Base-by-base conservation (phyloP, 2,888 invertebrate genomes). In the Pachliopta kotzebuea region DNA sequence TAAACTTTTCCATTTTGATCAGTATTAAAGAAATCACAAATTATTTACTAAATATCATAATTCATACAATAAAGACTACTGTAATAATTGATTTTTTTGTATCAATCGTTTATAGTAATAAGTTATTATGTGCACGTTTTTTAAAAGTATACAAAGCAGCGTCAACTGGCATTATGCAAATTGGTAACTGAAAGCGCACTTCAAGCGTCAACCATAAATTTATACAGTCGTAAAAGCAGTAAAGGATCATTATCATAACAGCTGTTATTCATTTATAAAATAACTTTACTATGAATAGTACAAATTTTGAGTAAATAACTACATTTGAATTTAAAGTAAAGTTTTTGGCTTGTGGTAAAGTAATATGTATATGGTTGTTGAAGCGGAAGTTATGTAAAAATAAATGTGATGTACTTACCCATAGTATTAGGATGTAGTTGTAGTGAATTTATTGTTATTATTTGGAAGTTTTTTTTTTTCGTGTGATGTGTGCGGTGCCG, bases 91-190 rank as follows among this genome's bases (percentile, higher is more conserved):
- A 37, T 37, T 14, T 37, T 9, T 26, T 26, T 26, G 26, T 26
- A 9, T 37, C 17, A 37, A 14, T 37, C 3, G 14, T 37, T 11
- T 37, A 14, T 37, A 37, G 1, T 37, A 14, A 45, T 4, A 45
- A 4, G n/a, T 18, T n/a, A n/a, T n/a, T 45, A n/a, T n/a, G n/a
- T n/a, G 18, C n/a, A 45, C n/a, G 14, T 21, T 52, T 52, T 21
- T 2, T 21, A 68, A 70, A 66, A 58, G 45, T 56, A 66, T 68
- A 68, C 67, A 56, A 63, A 63, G 69, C 69, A 72, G 74, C 74
- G 70, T 70, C 69, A 71, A 75, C 79, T 80, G 69, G 74, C 79
- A 83, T 85, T 85, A 86, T 78, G 81, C 76, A 77, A 73, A 83
- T 81, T 71, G 72, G 69, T 71, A 55, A 61, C 45, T 54, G 55